Base-by-base conservation (phyloP, 2,113 vertebrate species). In the Rhea americana region DNA sequence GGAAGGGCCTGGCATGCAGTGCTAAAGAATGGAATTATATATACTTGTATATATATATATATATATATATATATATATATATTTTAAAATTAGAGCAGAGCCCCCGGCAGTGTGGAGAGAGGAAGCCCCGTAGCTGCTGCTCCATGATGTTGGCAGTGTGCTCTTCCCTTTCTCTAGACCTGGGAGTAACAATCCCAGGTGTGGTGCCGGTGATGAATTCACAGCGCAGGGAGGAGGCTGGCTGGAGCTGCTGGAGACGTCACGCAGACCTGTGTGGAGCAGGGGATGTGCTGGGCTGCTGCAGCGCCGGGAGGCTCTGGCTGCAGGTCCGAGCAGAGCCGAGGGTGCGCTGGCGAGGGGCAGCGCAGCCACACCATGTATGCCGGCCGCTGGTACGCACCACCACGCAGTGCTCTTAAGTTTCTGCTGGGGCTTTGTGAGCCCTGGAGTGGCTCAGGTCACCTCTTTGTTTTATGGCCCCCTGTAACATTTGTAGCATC, bases 1-100 rank as follows among this genome's bases (percentile, higher is more conserved):
- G 93, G 87, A 97, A 90, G 92, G 93, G 93, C 92, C 75, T 95
- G 96, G 97, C 96, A 95, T 93, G 93, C 45, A 11, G 87, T 83
- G 96, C 95, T 94, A 90, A 95, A 97, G 95, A 96, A 91, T 84
- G 82, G 85, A 85, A 26, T 51, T 90, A 39, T 90, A 43, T 45
- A 15, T 15, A 45, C 6, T 13, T 45, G 43, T 45, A 5, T 15
- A 45, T 45, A 43, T 43, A 43, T 43, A 43, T 43, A 43, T 41
- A 41, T 41, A 41, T 41, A 41, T 41, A 41, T 41, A 41, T 41
- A 41, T 9, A 41, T 10, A 41, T 10, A 43, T 11, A 43, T 43
- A 43, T 74, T 51, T 81, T 37, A 75, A 35, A 35, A 85, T 89
- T 74, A 82, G 94, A 73, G 91, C 22, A 35, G 82, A 70, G n/a